phyloP scores from a whole-genome alignment of 92 coral and sea anemone genomes.

The Galaxea fascicularis region DNA sequence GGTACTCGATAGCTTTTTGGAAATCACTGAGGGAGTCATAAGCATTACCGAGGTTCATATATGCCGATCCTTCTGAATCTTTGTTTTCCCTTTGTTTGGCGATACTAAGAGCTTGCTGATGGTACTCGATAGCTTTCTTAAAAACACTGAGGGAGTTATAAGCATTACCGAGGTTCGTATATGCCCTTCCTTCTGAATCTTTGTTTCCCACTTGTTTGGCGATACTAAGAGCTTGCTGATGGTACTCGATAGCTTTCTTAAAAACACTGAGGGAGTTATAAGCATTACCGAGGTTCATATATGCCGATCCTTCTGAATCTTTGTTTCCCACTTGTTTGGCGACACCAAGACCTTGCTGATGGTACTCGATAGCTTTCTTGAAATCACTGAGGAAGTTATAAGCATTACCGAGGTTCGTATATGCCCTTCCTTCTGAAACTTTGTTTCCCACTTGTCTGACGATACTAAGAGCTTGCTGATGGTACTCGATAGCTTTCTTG shows the following conservation, averaged over 20 bases:
- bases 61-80: neutral
- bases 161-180: constrained; percentile 21
- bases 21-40: neutral
- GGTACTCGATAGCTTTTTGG: neutral
- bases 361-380: neutral
- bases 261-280: neutral
- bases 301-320: neutral
- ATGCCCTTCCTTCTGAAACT: neutral
- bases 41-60: neutral
- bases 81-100: neutral
- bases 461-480: neutral
- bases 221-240: neutral
- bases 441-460: neutral
- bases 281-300: constrained; percentile 6
- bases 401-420: neutral
- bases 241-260: constrained; percentile 23
- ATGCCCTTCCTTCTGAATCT: neutral
- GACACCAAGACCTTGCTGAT: neutral
- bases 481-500: neutral
- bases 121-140: constrained; percentile 21
- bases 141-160: neutral
- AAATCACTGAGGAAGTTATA: neutral
- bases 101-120: neutral
- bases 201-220: neutral
- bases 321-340: neutral